phyloP scores from a whole-genome alignment of 2,113 vertebrate species.

The Carassius carassius region DNA sequence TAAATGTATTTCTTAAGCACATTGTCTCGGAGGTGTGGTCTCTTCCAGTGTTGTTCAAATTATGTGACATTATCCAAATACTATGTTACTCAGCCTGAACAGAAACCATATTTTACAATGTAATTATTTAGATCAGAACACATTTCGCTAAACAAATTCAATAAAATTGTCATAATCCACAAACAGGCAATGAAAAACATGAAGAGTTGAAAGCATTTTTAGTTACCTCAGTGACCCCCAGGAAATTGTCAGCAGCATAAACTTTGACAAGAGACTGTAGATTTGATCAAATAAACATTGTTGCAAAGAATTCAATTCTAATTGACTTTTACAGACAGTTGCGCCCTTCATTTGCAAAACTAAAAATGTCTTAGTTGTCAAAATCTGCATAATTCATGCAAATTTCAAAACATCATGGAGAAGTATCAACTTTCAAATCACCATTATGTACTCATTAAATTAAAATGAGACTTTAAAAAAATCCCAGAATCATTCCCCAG shows the following conservation, averaged over 20 bases:
- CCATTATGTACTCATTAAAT: constrained; percentile 33
- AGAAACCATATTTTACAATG: not conserved
- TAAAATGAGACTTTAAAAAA: constrained; percentile 29
- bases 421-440: constrained; percentile 33
- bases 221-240: not conserved
- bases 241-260: not conserved
- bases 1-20: constrained; percentile 73
- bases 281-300: constrained; percentile 14
- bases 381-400: constrained; percentile 15
- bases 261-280: too few relatives aligned
- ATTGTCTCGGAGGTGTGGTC: constrained; percentile 29
- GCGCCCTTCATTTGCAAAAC: not conserved
- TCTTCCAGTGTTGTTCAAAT: constrained; percentile 15
- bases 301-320: not conserved
- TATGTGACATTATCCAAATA: not conserved
- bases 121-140: not conserved
- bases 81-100: not conserved
- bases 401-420: constrained; percentile 14
- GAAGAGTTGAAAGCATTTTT: not conserved
- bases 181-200: not conserved
- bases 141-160: not conserved
- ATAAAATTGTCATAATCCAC: not conserved
- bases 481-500: constrained; percentile 18
- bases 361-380: not conserved
- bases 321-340: constrained; percentile 17